Evolutionary conservation across 2,888 invertebrate genomes (phyloP).

Genomic region (Ditula angustiorana): DNA sequence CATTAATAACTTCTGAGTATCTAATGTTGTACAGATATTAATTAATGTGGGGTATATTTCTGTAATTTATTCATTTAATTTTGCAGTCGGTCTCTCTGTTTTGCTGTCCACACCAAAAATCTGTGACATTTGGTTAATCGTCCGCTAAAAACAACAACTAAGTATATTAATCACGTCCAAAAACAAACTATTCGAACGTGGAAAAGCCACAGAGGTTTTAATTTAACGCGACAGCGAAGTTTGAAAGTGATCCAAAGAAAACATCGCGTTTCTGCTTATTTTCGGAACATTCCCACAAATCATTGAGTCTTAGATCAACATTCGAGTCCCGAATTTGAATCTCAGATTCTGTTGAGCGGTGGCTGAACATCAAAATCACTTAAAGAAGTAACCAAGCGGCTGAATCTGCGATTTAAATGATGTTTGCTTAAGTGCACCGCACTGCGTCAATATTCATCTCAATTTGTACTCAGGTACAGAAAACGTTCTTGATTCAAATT

Average conservation of each 20-base stretch:
- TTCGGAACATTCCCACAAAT: slow-evolving; percentile 38
- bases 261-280: slow-evolving; percentile 34
- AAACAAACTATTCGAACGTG: slow-evolving; percentile 16
- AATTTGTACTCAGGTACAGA: slow-evolving; percentile 28
- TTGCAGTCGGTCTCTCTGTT: no score
- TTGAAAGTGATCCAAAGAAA: slow-evolving; percentile 37
- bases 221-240: slow-evolving; percentile 2
- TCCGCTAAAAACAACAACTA: slow-evolving; percentile 21
- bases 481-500: slow-evolving; percentile 4
- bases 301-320: slow-evolving; percentile 41
- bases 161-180: slow-evolving; percentile 29
- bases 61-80: no score
- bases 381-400: slow-evolving; percentile 51
- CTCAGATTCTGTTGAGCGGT: slow-evolving; percentile 30
- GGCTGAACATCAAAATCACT: slow-evolving; percentile 54
- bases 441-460: slow-evolving; percentile 35
- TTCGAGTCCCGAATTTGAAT: slow-evolving; percentile 42
- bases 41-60: no score
- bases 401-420: slow-evolving; percentile 63
- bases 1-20: no score
- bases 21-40: no score
- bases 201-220: slow-evolving; percentile 25
- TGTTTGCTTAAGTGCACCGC: slow-evolving; percentile 55
- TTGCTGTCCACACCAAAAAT: no score
- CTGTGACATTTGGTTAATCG: slow-evolving; percentile 23